phyloP scores from a whole-genome alignment of 2,888 invertebrate species.

The Patella depressa region DNA sequence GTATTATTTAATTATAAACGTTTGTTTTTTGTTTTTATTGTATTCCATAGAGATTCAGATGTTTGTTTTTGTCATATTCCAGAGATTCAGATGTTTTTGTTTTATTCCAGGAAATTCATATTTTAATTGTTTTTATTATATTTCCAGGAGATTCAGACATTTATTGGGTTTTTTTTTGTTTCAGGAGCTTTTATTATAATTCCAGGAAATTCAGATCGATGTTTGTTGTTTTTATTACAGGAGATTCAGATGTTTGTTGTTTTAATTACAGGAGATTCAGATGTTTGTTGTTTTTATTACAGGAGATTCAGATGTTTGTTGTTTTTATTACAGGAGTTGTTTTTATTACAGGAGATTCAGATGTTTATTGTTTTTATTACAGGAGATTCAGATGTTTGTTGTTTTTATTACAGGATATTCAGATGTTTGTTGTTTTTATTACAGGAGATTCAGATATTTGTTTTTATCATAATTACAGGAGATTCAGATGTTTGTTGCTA shows the following conservation, averaged over 20 bases:
- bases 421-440: too few relatives aligned
- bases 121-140: not conserved
- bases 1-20: too few relatives aligned
- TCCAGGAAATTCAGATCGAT: conserved; percentile 46
- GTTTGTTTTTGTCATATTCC: conserved; percentile 26
- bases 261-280: too few relatives aligned
- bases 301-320: conserved; percentile 69
- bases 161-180: not conserved
- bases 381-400: conserved; percentile 39
- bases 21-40: too few relatives aligned
- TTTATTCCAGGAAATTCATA: not conserved
- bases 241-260: conserved; percentile 68
- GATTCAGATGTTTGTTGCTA: conserved; percentile 68
- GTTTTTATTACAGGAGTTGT: conserved; percentile 25
- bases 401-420: not conserved
- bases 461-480: conserved; percentile 44
- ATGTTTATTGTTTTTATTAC: conserved; percentile 20
- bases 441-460: not conserved
- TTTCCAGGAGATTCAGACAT: too few relatives aligned
- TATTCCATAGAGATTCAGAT: too few relatives aligned
- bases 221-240: not conserved
- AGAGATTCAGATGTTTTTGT: conserved; percentile 27
- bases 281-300: conserved; percentile 71
- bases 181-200: conserved; percentile 4
- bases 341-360: not conserved